phyloP scores from a whole-genome alignment of 2,888 invertebrate species.

The Zootermopsis nevadensis region DNA sequence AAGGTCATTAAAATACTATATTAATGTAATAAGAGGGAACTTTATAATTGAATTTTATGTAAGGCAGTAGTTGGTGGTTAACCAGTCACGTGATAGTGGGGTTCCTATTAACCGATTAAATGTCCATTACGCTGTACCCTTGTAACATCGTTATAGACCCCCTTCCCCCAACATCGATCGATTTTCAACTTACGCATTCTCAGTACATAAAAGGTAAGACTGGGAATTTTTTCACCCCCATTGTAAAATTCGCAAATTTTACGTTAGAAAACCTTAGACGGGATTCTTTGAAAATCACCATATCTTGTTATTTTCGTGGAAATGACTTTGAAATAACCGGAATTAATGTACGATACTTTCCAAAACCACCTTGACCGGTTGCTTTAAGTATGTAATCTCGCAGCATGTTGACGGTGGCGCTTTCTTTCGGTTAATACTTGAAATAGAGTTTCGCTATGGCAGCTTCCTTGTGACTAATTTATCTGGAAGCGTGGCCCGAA shows the following conservation, averaged over 20 bases:
- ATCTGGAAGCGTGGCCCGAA: slow-evolving; percentile 47
- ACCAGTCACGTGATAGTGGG: no score
- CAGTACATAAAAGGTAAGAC: background rate
- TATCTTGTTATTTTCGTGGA: background rate
- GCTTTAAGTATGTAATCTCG: background rate
- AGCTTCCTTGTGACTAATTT: slow-evolving; percentile 48
- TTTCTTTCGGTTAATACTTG: slow-evolving; percentile 30
- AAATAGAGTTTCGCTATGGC: slow-evolving; percentile 46
- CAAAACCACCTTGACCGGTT: background rate
- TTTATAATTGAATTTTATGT: no score
- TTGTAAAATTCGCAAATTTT: background rate
- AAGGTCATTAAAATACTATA: no score
- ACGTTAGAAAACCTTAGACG: background rate
- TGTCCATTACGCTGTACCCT: no score
- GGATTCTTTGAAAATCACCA: background rate
- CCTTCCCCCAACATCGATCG: background rate
- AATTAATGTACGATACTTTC: background rate
- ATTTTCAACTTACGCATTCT: background rate
- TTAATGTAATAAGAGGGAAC: no score
- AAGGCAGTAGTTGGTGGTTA: no score
- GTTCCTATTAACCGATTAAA: background rate
- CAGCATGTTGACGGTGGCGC: slow-evolving; percentile 17
- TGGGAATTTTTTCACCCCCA: background rate
- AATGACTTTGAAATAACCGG: background rate
- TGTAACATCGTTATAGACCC: background rate